Evolutionary conservation across 1,140 invertebrate genomes (phyloP), one percentile per base, ranked within the genome.

Genomic region (Hylaeus anthracinus): DNA sequence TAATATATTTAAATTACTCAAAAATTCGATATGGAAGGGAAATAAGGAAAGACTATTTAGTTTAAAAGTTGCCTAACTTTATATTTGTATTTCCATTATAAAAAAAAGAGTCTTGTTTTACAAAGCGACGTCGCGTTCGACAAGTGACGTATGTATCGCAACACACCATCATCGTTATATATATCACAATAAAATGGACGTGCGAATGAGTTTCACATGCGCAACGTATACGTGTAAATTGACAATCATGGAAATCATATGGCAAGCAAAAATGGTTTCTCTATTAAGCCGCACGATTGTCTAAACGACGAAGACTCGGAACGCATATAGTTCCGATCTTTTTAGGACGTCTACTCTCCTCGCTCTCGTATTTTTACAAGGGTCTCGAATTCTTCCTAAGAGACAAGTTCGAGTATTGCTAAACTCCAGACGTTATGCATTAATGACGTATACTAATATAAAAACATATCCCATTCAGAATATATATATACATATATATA

Each of bases 151-250:
- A 81, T 72, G 43, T 60, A 78, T 73, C 58, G 12, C 67, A 85
- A 84, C 83, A 88, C 78, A 82, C 82, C 53, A 86, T 56, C 60
- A 85, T 83, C 56, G 10, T 48, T 76, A 73, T 72, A 81, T 79
- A 81, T 90, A 88, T 90, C 86, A 89, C 88, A 90, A 89, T 89
- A 83, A 89, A 86, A 89, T 86, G 87, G 88, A 89, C 88, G 86
- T 88, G 83, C 79, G 79, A 87, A 87, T 55, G 41, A 55, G 10
- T 83, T 83, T 86, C 83, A 80, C 84, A 85, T 82, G 65, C 73
- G 39, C 77, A 70, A 82, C 82, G 72, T 82, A 73, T 73, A 73
- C 67, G 74, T 85, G 76, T 85, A 85, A 85, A 79, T 73, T 74
- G 67, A 85, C 45, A 85, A 73, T 79, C 74, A 85, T 70, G 56